Evolutionary conservation across 2,888 invertebrate species (phyloP).

Genomic region (Sminthurides aquaticus): DNA sequence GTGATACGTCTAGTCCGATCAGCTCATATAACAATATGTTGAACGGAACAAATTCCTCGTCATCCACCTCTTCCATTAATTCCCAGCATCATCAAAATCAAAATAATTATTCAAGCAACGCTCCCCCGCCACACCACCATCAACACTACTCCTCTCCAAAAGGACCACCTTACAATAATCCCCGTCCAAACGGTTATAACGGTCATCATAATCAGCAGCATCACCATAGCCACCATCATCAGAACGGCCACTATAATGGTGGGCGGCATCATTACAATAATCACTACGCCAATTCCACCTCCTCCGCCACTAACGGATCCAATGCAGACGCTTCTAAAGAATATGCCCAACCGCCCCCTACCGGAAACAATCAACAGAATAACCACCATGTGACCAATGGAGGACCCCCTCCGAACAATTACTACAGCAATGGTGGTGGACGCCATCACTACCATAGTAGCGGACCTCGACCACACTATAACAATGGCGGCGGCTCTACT

Average conservation of each 20-base stretch:
- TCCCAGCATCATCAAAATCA: conserved; percentile 23
- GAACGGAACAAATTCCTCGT: conserved; percentile 10
- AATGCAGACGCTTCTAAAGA: not conserved
- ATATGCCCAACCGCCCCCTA: not conserved
- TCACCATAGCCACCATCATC: conserved; percentile 14
- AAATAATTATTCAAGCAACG: not conserved
- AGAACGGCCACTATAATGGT: conserved; percentile 12
- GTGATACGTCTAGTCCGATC: not conserved
- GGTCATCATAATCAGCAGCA: conserved; percentile 24
- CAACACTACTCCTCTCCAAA: not conserved
- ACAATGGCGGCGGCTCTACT: not conserved
- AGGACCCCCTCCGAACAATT: not conserved
- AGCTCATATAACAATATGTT: not conserved
- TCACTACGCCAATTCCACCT: conserved; percentile 5
- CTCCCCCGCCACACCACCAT: not conserved
- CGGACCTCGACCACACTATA: not conserved
- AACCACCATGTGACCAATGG: not conserved
- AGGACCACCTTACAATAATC: not conserved
- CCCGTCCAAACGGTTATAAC: not conserved
- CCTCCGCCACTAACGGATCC: not conserved
- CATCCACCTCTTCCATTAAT: conserved; percentile 16
- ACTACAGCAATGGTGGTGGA: not conserved
- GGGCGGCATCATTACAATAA: conserved; percentile 10
- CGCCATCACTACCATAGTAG: not conserved
- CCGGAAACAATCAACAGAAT: not conserved